Conservation (phyloP, 2,113 vertebrate genomes). For the Syngnathoides biaculeatus region DNA sequence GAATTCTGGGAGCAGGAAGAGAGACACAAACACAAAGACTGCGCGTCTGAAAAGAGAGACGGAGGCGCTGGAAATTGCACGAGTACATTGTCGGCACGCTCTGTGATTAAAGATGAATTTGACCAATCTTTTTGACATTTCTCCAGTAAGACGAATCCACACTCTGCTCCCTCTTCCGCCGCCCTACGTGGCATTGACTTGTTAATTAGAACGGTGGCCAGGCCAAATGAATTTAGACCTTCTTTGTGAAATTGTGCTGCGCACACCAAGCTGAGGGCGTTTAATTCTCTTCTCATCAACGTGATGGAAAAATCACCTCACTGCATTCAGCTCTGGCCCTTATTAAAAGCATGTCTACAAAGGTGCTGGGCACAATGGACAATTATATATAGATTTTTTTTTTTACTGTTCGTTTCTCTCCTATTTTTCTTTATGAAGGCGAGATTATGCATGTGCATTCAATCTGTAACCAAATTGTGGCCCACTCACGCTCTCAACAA, state of each 20-base stretch:
- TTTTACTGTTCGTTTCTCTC: slow-evolving; percentile 1
- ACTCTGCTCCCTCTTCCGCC: slow-evolving; percentile 2
- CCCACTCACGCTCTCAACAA: not conserved
- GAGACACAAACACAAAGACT: slow-evolving; percentile 23
- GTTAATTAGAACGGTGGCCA: slow-evolving; percentile 76
- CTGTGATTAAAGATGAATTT: slow-evolving; percentile 48
- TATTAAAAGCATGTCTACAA: slow-evolving; percentile 68
- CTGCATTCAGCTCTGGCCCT: slow-evolving; percentile 71
- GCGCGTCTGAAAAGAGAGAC: slow-evolving; percentile 3
- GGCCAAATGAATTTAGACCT: slow-evolving; percentile 75
- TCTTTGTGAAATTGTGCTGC: slow-evolving; percentile 70
- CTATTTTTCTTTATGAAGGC: slow-evolving; percentile 24
- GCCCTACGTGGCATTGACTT: slow-evolving; percentile 66
- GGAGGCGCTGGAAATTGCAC: slow-evolving; percentile 10
- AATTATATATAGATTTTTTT: slow-evolving; percentile 42
- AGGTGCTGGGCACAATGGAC: slow-evolving; percentile 60
- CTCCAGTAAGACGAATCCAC: slow-evolving; percentile 32
- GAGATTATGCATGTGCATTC: slow-evolving; percentile 41
- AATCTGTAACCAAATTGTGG: slow-evolving; percentile 29
- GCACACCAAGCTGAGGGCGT: slow-evolving; percentile 72
- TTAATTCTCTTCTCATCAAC: slow-evolving; percentile 75
- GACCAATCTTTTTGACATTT: slow-evolving; percentile 45
- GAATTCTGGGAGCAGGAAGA: slow-evolving; percentile 18
- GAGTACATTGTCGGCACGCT: slow-evolving; percentile 11
- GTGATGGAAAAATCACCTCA: slow-evolving; percentile 74